Conservation (phyloP, 2,113 vertebrate genomes). For the Eolophus roseicapilla region DNA sequence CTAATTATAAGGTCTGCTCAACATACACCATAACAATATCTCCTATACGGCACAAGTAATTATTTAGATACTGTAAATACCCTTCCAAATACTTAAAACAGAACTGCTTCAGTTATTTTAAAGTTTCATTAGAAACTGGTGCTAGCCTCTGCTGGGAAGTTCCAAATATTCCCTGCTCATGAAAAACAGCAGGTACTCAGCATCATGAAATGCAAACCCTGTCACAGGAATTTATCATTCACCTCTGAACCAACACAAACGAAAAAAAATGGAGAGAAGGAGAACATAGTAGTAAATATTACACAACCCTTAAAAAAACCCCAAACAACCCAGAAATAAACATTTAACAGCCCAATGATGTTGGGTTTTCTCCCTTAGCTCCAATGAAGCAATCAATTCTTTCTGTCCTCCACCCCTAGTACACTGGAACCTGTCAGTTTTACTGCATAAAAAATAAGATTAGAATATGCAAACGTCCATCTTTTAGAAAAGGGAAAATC, state of each 20-base stretch:
- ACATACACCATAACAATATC: slow-evolving; percentile 5
- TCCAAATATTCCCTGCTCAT: not conserved
- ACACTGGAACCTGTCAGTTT: not conserved
- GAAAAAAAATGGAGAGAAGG: not conserved
- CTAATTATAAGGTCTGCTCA: slow-evolving; percentile 48
- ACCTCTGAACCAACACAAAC: not conserved
- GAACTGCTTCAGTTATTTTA: not conserved
- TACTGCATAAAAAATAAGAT: not conserved
- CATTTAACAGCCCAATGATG: not conserved
- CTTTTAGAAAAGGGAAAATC: not conserved
- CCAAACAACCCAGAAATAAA: not conserved
- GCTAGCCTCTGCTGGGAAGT: not conserved
- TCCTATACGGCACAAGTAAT: slow-evolving; percentile 8
- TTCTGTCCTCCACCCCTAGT: not conserved
- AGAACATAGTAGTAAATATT: not conserved
- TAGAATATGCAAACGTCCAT: not conserved
- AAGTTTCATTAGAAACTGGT: not conserved
- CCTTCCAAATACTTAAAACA: slow-evolving; percentile 3
- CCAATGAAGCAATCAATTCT: not conserved
- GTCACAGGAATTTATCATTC: not conserved
- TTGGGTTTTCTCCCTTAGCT: not conserved
- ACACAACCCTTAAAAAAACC: not conserved
- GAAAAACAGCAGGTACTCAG: not conserved
- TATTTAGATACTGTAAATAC: slow-evolving; percentile 50
- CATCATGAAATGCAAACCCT: not conserved